These are phyloP conservation scores for Lophius americanus DNA, from an alignment of 2,797 vertebrate genomes.

Conservation along the genomic window DNA sequence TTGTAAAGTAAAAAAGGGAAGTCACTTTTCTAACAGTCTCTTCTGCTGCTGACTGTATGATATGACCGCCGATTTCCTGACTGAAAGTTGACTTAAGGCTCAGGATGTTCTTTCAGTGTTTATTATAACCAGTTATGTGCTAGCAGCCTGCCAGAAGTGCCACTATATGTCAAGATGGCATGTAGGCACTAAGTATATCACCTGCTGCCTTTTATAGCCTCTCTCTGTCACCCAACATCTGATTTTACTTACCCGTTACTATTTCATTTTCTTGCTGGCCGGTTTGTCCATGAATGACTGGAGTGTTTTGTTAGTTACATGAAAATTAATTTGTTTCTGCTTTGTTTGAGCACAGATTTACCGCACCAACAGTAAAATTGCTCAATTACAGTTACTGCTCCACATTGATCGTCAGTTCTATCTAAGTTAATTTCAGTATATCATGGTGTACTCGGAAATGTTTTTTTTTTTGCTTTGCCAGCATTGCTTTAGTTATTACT, in stretches of 20 bases:
- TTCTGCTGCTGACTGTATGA: slow-evolving; percentile 30
- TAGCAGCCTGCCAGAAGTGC: slow-evolving; percentile 17
- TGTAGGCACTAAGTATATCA: slow-evolving; percentile 23
- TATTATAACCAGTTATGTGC: background rate
- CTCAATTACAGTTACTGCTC: background rate
- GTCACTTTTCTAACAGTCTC: slow-evolving; percentile 21
- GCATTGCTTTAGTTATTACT: slow-evolving; percentile 4
- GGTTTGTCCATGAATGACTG: background rate
- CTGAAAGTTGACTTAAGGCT: slow-evolving; percentile 48
- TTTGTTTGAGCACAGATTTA: background rate
- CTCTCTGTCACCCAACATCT: slow-evolving; percentile 11
- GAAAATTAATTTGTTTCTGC: background rate
- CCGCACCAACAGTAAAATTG: background rate
- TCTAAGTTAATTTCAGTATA: slow-evolving; percentile 8
- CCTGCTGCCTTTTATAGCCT: slow-evolving; percentile 21
- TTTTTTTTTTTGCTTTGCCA: too few species aligned
- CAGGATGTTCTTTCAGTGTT: slow-evolving; percentile 26
- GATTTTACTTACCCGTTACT: slow-evolving; percentile 18
- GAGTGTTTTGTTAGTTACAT: too few species aligned
- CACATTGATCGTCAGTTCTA: slow-evolving; percentile 1
- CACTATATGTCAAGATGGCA: slow-evolving; percentile 15
- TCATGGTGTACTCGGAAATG: background rate
- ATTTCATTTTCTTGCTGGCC: background rate
- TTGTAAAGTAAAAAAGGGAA: too few species aligned
- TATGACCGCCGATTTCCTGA: slow-evolving; percentile 55